Evolutionary conservation across 2,888 invertebrate species (phyloP).

Genomic region (Trachelus iudaicus): DNA sequence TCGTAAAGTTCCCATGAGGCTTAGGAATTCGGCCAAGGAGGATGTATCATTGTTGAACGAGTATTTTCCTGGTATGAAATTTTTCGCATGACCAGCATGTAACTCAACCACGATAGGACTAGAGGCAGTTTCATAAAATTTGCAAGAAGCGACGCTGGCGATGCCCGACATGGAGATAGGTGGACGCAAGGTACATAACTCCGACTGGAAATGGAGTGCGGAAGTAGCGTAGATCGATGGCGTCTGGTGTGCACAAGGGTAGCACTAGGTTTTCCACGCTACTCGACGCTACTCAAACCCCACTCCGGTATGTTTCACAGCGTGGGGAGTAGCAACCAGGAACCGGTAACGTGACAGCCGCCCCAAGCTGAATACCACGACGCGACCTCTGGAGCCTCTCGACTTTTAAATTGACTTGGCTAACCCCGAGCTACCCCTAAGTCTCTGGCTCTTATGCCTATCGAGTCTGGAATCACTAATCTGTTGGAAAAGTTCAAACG

Average conservation of each 20-base stretch:
- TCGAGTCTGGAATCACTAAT: not conserved
- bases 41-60: not conserved
- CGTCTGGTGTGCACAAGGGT: constrained; percentile 19
- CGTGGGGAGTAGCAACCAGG: not conserved
- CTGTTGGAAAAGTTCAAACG: not conserved
- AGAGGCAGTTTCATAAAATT: not conserved
- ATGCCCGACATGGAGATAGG: not conserved
- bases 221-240: constrained; percentile 27
- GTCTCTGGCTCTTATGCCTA: not conserved
- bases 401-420: not conserved
- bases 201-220: constrained; percentile 17
- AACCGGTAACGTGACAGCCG: not conserved
- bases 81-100: not conserved
- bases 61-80: not conserved
- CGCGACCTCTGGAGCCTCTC: not conserved
- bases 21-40: not conserved
- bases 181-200: not conserved
- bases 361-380: not conserved
- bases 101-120: not conserved
- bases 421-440: not conserved
- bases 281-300: not conserved
- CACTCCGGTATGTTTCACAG: not conserved
- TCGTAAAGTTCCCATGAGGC: not conserved
- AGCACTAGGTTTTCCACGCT: not conserved
- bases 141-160: not conserved